Evolutionary conservation across 2,888 invertebrate species (phyloP).

Genomic region (Xestia rhomboidea): DNA sequence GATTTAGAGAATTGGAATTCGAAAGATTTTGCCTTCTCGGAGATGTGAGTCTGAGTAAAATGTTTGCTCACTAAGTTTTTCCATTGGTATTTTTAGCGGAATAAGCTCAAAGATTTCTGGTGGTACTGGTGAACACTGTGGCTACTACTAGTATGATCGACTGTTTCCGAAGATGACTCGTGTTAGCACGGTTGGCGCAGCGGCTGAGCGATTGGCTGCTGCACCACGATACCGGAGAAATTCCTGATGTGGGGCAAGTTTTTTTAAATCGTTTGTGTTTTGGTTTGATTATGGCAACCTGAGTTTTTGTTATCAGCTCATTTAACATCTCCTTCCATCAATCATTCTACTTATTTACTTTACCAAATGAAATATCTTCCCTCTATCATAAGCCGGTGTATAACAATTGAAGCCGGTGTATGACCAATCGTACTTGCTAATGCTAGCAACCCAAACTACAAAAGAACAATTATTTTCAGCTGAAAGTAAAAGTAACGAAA

Average conservation of each 20-base stretch:
- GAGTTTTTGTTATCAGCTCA: background rate
- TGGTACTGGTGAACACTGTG: background rate
- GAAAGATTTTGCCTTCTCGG: background rate
- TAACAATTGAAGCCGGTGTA: background rate
- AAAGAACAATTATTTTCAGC: conserved; percentile 19
- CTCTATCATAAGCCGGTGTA: background rate
- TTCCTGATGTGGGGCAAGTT: background rate
- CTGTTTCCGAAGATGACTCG: background rate
- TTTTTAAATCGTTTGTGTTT: background rate
- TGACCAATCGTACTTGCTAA: background rate
- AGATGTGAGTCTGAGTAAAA: background rate
- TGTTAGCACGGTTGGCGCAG: background rate
- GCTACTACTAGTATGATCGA: background rate
- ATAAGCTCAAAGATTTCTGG: background rate
- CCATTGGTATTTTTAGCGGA: background rate
- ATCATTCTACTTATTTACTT: background rate
- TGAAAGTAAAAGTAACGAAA: conserved; percentile 55
- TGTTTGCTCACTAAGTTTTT: background rate
- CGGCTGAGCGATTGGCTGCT: background rate
- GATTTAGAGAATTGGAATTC: background rate
- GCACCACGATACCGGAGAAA: background rate
- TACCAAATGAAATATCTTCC: too few species aligned
- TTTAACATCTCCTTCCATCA: background rate
- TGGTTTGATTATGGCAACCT: background rate
- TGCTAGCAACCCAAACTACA: background rate